Conservation (phyloP, 2,888 invertebrate species). For the Allophyes oxyacanthae region DNA sequence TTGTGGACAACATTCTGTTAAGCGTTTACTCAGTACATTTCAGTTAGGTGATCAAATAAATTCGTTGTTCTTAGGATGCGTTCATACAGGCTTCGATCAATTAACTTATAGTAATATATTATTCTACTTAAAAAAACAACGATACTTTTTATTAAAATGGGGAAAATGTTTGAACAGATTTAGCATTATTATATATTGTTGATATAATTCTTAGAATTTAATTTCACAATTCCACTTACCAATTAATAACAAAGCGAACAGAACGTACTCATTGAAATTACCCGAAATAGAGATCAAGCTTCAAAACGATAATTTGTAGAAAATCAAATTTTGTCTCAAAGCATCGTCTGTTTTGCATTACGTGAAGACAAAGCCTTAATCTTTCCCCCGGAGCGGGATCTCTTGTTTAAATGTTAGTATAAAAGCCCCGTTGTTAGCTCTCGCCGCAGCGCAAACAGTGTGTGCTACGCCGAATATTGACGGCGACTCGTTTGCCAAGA, state of each 20-base stretch:
- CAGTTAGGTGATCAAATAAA: conserved; percentile 54
- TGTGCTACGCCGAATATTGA: conserved; percentile 63
- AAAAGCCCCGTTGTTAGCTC: conserved; percentile 64
- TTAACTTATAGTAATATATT: not conserved
- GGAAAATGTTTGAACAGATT: too few species aligned
- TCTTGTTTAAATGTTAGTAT: conserved; percentile 72
- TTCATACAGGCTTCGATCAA: conserved; percentile 15
- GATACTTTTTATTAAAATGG: too few species aligned
- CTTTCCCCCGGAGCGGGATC: conserved; percentile 62
- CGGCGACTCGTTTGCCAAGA: conserved; percentile 58
- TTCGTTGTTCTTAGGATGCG: conserved; percentile 44
- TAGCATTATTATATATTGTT: too few species aligned
- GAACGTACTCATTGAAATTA: conserved; percentile 40
- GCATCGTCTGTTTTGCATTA: conserved; percentile 60
- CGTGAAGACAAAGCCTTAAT: conserved; percentile 65
- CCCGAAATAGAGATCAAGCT: conserved; percentile 32
- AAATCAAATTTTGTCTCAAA: conserved; percentile 58
- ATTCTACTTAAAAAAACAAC: too few species aligned
- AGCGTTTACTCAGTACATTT: conserved; percentile 50
- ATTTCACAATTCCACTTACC: not conserved
- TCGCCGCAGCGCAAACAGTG: conserved; percentile 62
- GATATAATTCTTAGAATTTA: too few species aligned
- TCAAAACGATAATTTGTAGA: conserved; percentile 56
- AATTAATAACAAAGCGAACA: conserved; percentile 18
- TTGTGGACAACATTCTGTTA: conserved; percentile 43